Conservation (phyloP, 2,888 invertebrate species). For the Schrankia costaestrigalis region DNA sequence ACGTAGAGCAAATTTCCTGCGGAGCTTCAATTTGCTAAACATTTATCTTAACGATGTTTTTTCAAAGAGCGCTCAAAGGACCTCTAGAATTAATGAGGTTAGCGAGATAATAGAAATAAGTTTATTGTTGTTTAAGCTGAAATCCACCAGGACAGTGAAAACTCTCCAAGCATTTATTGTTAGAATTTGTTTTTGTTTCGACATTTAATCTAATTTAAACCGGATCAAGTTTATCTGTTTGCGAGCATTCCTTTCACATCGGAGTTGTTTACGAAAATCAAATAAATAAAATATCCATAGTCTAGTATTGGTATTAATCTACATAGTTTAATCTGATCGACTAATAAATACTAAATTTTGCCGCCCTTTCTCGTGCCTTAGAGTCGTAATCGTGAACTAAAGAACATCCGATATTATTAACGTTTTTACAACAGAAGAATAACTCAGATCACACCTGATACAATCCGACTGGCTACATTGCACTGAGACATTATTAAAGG, state of each 20-base stretch:
- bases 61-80: slow-evolving; percentile 34
- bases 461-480: no score
- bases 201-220: slow-evolving; percentile 23
- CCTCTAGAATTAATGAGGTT: slow-evolving; percentile 39
- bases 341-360: no score
- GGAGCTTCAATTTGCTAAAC: slow-evolving; percentile 30
- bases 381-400: no score
- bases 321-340: no score
- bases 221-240: slow-evolving; percentile 15
- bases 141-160: slow-evolving; percentile 11
- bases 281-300: no score
- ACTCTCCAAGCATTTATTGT: slow-evolving; percentile 4
- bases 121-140: slow-evolving; percentile 29
- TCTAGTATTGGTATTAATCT: no score
- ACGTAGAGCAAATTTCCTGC: slow-evolving; percentile 32
- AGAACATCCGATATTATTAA: no score
- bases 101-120: slow-evolving; percentile 37
- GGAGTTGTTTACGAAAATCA: slow-evolving; percentile 6
- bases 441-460: no score
- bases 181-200: slow-evolving; percentile 14
- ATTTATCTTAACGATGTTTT: slow-evolving; percentile 42
- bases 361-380: no score
- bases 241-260: slow-evolving; percentile 13
- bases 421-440: no score
- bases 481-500: no score